These are phyloP conservation scores for Panonychus citri DNA, from an alignment of 1,140 invertebrate species.

Conservation along the genomic window DNA sequence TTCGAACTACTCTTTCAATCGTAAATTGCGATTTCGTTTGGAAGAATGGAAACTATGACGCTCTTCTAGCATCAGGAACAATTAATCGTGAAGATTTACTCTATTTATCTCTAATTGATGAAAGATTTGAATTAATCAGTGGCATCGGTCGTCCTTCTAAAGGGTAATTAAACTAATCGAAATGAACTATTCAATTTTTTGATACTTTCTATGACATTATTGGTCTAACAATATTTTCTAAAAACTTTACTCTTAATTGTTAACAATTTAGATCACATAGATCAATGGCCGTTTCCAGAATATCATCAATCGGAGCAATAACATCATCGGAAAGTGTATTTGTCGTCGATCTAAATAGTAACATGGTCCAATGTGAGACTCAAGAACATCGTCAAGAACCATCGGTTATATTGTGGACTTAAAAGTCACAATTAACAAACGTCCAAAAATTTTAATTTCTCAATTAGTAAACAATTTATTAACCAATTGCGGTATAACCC, in stretches of 20 bases:
- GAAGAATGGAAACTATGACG: constrained; percentile 46
- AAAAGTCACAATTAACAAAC: too few species aligned
- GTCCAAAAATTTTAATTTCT: too few species aligned
- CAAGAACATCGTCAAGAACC: constrained; percentile 5
- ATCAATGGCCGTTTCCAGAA: constrained; percentile 2
- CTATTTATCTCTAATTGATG: constrained; percentile 44
- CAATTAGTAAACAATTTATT: too few species aligned
- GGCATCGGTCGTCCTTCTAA: constrained; percentile 35
- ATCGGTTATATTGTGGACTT: constrained; percentile 4
- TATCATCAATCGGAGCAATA: constrained; percentile 1
- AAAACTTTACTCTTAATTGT: too few species aligned
- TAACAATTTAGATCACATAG: too few species aligned
- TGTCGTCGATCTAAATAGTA: constrained; percentile 6
- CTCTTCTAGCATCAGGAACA: constrained; percentile 44
- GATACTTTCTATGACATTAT: too few species aligned
- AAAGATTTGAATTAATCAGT: constrained; percentile 55
- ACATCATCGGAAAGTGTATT: constrained; percentile 8
- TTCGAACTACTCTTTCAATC: constrained; percentile 47
- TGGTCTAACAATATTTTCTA: too few species aligned
- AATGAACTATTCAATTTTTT: too few species aligned
- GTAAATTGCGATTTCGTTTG: constrained; percentile 51
- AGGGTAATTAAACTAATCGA: too few species aligned
- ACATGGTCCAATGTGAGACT: constrained; percentile 9
- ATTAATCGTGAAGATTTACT: constrained; percentile 41
- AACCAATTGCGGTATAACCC: too few species aligned